A percentile compares a stretch with the other conserved stretches of the same genome.
These are phyloP conservation scores for Drosophila bocki DNA, from an alignment of 1,140 invertebrate genomes.

Conservation along the genomic window DNA sequence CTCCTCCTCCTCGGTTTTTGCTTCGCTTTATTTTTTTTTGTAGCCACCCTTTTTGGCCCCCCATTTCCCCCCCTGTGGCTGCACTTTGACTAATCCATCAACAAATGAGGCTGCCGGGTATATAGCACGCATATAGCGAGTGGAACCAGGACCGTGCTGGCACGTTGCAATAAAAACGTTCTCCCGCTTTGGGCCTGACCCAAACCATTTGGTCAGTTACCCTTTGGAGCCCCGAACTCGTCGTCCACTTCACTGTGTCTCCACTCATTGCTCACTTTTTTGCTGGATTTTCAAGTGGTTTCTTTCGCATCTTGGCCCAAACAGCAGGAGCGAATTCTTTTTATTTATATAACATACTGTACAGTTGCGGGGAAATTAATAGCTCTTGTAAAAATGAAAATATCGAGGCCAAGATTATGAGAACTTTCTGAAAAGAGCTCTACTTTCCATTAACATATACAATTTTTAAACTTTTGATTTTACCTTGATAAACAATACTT, in stretches of 20 bases:
- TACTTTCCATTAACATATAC: too few relatives aligned
- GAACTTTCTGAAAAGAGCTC: too few relatives aligned
- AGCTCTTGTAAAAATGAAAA: not conserved
- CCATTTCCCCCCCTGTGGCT: conserved; percentile 39
- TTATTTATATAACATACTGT: conserved; percentile 48
- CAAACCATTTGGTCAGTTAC: conserved; percentile 46
- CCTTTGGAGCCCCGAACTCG: not conserved
- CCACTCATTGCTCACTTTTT: conserved; percentile 44
- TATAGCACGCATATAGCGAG: conserved; percentile 50
- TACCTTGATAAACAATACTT: too few relatives aligned
- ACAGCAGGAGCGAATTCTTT: conserved; percentile 23
- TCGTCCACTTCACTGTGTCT: not conserved
- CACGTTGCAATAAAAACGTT: conserved; percentile 70
- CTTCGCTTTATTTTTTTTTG: not conserved
- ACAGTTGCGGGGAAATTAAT: conserved; percentile 6
- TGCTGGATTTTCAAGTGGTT: conserved; percentile 65
- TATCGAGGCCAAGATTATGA: too few relatives aligned
- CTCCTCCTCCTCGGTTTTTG: not conserved
- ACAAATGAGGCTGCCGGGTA: conserved; percentile 73
- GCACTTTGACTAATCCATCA: conserved; percentile 82
- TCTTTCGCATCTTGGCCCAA: conserved; percentile 43
- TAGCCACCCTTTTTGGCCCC: not conserved
- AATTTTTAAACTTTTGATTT: too few relatives aligned
- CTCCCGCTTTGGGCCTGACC: conserved; percentile 32
- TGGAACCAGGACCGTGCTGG: not conserved